Base-by-base conservation (phyloP, 2,888 invertebrate species). In the Schizotus pectinicornis region DNA sequence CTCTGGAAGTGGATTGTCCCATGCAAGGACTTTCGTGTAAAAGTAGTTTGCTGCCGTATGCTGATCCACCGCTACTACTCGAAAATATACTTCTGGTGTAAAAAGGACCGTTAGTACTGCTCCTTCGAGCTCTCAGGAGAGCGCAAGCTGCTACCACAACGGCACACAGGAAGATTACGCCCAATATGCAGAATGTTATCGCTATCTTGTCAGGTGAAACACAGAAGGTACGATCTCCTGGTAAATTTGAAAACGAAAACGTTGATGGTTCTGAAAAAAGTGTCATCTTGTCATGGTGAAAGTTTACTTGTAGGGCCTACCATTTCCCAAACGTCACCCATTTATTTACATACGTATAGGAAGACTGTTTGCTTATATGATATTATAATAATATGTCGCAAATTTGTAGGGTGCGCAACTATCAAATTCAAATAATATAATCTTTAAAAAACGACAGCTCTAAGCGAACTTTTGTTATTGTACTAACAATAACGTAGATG, bases 181-280 rank as follows among this genome's bases (percentile, higher is more conserved):
- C 89, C 67, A 91, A 77, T 0, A 89, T 80, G 71, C 89, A 89
- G 72, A 91, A 90, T 0, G 90, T 86, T 46, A 90, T 81, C 7
- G 91, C 90, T 84, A 91, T 85, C 80, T 88, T 89, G 6, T 90
- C 88, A 9, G 90, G 87, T 7, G 90, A 90, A 62, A 91, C 81
- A 72, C 91, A 91, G 43, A 91, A 84, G 2, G 85, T 85, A 65
- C 84, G 82, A 71, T 87, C 86, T 54, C 85, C 85, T 2, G 86
- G 85, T 31, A 79, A 71, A 57, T 74, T 70, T 8, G 74, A 68
- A 52, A 77, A 78, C 7, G 75, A 70, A 38, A 69, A 71, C 2
- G 63, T 63, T 35, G 67, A 62, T 37, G 67, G 65, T 49, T 67
- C 74, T 74, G 65, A 22, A 69, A 70, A 43, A 58, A 55, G 50